These are phyloP conservation scores for Sinocyclocheilus anshuiensis DNA, from an alignment of 2,113 vertebrate species.

Conservation along the genomic window DNA sequence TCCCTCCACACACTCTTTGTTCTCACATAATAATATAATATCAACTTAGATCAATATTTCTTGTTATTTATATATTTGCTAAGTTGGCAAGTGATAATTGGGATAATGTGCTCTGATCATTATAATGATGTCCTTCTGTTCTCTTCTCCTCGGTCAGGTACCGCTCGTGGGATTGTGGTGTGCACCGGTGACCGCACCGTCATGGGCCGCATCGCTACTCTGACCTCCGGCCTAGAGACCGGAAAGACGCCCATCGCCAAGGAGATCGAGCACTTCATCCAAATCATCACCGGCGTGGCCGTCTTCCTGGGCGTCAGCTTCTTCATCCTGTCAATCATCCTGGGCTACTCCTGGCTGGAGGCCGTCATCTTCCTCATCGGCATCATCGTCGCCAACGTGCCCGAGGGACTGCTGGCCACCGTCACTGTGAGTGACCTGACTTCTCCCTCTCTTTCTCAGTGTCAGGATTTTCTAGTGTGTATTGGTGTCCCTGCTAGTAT, in stretches of 20 bases:
- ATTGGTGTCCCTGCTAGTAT: not conserved
- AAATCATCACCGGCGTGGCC: slow-evolving; percentile 89
- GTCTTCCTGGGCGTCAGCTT: slow-evolving; percentile 86
- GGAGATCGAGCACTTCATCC: slow-evolving; percentile 93
- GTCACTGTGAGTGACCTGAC: slow-evolving; percentile 82
- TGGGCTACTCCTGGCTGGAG: slow-evolving; percentile 87
- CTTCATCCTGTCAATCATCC: slow-evolving; percentile 84
- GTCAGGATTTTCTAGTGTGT: not conserved
- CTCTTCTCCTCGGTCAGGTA: slow-evolving; percentile 70
- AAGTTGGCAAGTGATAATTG: no score
- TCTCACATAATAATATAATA: not conserved
- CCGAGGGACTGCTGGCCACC: slow-evolving; percentile 89
- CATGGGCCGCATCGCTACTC: slow-evolving; percentile 90
- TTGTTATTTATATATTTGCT: no score
- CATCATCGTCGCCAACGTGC: slow-evolving; percentile 92
- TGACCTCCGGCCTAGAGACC: slow-evolving; percentile 87
- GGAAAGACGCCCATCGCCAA: slow-evolving; percentile 91
- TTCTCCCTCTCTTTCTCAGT: not conserved
- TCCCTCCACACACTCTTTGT: not conserved
- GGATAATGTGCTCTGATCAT: no score
- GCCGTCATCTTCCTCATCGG: slow-evolving; percentile 94
- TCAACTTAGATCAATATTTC: not conserved
- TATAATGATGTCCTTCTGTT: not conserved
- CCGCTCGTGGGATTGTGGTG: slow-evolving; percentile 86
- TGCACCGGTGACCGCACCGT: slow-evolving; percentile 88